Percentiles rank a stretch among this genome's conserved stretches.
These are phyloP conservation scores for Sebastes diploproa DNA, from an alignment of 2,797 vertebrate species.

Conservation along the genomic window DNA sequence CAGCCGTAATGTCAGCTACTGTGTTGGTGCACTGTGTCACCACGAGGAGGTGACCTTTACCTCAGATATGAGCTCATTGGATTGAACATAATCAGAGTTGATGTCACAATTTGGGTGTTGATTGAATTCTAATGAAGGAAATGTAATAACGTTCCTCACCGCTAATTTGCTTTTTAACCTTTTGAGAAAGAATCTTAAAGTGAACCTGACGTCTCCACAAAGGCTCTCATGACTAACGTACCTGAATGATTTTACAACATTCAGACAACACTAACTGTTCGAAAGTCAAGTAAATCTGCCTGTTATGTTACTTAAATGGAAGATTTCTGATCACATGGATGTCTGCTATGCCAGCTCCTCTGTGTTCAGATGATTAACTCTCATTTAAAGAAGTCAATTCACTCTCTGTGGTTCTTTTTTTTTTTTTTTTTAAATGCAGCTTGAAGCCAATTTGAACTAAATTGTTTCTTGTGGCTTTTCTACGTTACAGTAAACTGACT, in stretches of 20 bases:
- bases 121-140: slow-evolving; percentile 52
- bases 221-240: neutral
- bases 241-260: neutral
- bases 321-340: too few relatives aligned
- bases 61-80: slow-evolving; percentile 13
- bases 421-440: neutral
- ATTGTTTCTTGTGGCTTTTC: slow-evolving; percentile 20
- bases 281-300: neutral
- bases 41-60: slow-evolving; percentile 37
- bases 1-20: neutral
- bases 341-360: too few relatives aligned
- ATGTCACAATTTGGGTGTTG: slow-evolving; percentile 27
- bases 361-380: too few relatives aligned
- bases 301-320: neutral
- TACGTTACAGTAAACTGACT: neutral
- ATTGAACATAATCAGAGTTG: slow-evolving; percentile 32
- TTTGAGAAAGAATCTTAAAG: slow-evolving; percentile 9
- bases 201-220: slow-evolving; percentile 4
- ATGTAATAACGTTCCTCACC: slow-evolving; percentile 36
- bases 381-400: neutral
- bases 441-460: slow-evolving; percentile 9
- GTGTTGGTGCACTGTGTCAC: neutral
- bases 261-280: neutral
- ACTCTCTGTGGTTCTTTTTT: too few relatives aligned
- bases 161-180: slow-evolving; percentile 51